These are phyloP conservation scores for Etheostoma nigrum DNA, from an alignment of 2,797 vertebrate species.

Conservation along the genomic window DNA sequence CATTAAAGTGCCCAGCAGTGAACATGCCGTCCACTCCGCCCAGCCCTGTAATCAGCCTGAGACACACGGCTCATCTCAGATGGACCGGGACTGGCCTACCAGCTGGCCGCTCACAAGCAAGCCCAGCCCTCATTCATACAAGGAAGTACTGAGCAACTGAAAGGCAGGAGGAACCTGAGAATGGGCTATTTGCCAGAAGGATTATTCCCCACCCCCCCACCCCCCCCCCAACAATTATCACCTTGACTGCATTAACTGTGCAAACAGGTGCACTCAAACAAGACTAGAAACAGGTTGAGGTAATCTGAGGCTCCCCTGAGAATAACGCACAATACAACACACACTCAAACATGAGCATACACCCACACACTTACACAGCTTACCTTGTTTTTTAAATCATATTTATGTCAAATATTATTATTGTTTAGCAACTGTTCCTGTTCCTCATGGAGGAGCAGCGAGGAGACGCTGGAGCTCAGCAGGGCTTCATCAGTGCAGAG, in stretches of 20 bases:
- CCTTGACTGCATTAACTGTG: slow-evolving; percentile 94
- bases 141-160: slow-evolving; percentile 56
- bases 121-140: slow-evolving; percentile 59
- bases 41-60: slow-evolving; percentile 83
- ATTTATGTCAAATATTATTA: slow-evolving; percentile 77
- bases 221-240: slow-evolving; percentile 88
- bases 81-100: slow-evolving; percentile 68
- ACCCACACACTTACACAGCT: slow-evolving; percentile 30
- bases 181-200: slow-evolving; percentile 90
- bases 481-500: slow-evolving; percentile 76
- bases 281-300: slow-evolving; percentile 87
- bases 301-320: slow-evolving; percentile 88
- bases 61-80: slow-evolving; percentile 82
- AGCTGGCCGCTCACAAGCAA: slow-evolving; percentile 69
- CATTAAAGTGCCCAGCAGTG: slow-evolving; percentile 86
- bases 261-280: slow-evolving; percentile 97
- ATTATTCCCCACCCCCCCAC: slow-evolving; percentile 82
- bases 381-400: slow-evolving; percentile 5
- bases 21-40: slow-evolving; percentile 78
- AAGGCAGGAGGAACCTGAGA: slow-evolving; percentile 76
- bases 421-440: slow-evolving; percentile 82
- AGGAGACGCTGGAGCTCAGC: slow-evolving; percentile 49
- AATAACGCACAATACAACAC: slow-evolving; percentile 23
- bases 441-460: slow-evolving; percentile 83
- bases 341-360: slow-evolving; percentile 17